Evolutionary conservation across 2,797 vertebrate genomes (phyloP).

Genomic region (Cossypha polioptera): DNA sequence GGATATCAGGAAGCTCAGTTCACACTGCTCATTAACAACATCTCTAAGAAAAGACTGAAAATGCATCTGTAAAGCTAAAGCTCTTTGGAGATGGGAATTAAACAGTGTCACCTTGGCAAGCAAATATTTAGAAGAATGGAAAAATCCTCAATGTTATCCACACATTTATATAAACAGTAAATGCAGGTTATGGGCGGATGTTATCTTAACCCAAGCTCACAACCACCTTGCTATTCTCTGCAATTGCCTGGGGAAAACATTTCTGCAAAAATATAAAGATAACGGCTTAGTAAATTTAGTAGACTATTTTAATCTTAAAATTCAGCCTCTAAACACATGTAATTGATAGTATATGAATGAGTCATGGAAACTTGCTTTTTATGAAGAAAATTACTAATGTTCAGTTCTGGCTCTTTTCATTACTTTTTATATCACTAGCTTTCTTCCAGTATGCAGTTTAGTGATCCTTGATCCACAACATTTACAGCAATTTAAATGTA

Average conservation of each 20-base stretch:
- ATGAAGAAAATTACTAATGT: constrained; percentile 43
- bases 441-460: not conserved
- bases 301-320: constrained; percentile 43
- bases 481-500: not conserved
- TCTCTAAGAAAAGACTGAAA: not conserved
- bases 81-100: not conserved
- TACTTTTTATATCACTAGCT: constrained; percentile 30
- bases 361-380: constrained; percentile 51
- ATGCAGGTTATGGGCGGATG: not conserved
- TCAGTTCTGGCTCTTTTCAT: constrained; percentile 12
- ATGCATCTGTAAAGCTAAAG: not conserved
- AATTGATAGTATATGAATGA: constrained; percentile 33
- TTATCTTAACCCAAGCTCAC: not conserved
- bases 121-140: not conserved
- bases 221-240: not conserved
- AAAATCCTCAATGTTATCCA: not conserved
- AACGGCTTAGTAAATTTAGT: constrained; percentile 34
- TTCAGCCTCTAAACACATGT: constrained; percentile 3
- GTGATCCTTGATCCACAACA: not conserved
- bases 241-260: not conserved
- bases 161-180: not conserved
- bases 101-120: not conserved
- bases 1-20: not conserved
- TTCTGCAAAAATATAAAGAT: constrained; percentile 15
- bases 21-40: not conserved